Evolutionary conservation across 1,140 invertebrate genomes (phyloP).

Genomic region (Drosophila serrata): DNA sequence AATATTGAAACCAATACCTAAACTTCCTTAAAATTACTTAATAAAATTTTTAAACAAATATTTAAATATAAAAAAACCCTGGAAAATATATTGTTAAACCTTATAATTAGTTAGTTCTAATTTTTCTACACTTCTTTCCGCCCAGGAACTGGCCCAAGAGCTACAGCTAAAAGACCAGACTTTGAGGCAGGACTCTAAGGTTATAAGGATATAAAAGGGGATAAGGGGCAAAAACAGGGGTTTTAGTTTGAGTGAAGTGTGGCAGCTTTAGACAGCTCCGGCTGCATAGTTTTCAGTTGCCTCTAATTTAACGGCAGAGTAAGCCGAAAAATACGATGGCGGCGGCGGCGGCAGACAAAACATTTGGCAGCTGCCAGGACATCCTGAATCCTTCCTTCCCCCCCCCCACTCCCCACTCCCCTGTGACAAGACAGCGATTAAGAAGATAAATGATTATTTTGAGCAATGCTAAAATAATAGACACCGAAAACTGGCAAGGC

Average conservation of each 20-base stretch:
- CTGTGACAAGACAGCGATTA: slow-evolving; percentile 64
- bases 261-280: slow-evolving; percentile 48
- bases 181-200: background rate
- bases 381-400: background rate
- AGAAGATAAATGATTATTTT: slow-evolving; percentile 81
- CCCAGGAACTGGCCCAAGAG: background rate
- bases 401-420: background rate
- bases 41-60: background rate
- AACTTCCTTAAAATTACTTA: background rate
- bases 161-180: background rate
- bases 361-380: slow-evolving; percentile 66
- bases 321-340: slow-evolving; percentile 42
- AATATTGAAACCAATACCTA: background rate
- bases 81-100: background rate
- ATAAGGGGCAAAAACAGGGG: too few species aligned
- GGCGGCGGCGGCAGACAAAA: slow-evolving; percentile 50
- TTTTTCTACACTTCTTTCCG: slow-evolving; percentile 3
- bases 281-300: slow-evolving; percentile 52
- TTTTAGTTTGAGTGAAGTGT: slow-evolving; percentile 32
- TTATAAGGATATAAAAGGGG: background rate
- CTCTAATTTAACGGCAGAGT: slow-evolving; percentile 77
- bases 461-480: slow-evolving; percentile 66
- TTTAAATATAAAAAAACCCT: background rate
- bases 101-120: background rate
- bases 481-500: slow-evolving; percentile 12